These are phyloP conservation scores for Sylvicapra grimmia DNA, from an alignment of 2,113 vertebrate species.

Conservation along the genomic window DNA sequence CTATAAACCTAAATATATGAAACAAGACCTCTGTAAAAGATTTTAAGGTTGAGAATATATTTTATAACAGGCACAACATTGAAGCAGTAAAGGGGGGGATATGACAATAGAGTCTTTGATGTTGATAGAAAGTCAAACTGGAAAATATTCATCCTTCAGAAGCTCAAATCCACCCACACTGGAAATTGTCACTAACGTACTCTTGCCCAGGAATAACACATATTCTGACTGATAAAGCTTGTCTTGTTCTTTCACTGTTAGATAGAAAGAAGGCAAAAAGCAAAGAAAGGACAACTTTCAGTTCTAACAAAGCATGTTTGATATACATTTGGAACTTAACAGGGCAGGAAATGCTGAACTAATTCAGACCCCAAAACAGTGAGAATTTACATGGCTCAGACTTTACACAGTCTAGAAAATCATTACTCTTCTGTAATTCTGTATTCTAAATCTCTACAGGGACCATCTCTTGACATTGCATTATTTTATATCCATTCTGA, in stretches of 20 bases:
- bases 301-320: neutral
- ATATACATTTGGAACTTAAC: neutral
- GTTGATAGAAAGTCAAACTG: slow-evolving; percentile 62
- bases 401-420: neutral
- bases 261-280: slow-evolving; percentile 30
- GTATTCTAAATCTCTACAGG: neutral
- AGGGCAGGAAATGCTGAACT: neutral
- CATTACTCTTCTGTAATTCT: neutral
- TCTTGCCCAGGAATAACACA: slow-evolving; percentile 58
- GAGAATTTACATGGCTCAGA: neutral
- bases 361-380: neutral
- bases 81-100: slow-evolving; percentile 23
- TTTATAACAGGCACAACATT: slow-evolving; percentile 13
- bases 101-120: slow-evolving; percentile 63
- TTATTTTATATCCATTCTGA: neutral
- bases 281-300: neutral
- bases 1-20: slow-evolving; percentile 27
- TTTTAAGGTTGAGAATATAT: slow-evolving; percentile 12
- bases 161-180: slow-evolving; percentile 71
- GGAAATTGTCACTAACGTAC: slow-evolving; percentile 70
- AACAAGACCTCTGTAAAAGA: slow-evolving; percentile 34
- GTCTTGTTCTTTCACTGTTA: slow-evolving; percentile 36
- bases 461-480: neutral
- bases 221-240: neutral
- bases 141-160: slow-evolving; percentile 73